Conservation (phyloP, 2,888 invertebrate genomes). For the Pristionchus arcanus region DNA sequence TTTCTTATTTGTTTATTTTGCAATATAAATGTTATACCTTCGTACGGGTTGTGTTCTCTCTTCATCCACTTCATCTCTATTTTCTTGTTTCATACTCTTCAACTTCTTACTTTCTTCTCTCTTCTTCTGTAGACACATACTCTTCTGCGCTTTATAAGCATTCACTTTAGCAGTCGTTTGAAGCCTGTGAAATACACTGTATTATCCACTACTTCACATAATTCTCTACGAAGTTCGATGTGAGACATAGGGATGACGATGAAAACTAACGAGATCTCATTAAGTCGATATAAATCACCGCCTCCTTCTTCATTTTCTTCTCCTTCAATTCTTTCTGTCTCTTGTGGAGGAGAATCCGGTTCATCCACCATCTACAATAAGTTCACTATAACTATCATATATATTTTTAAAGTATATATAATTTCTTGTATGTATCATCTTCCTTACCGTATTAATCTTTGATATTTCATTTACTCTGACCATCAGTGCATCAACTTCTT, state of each 20-base stretch:
- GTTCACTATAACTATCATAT: no score
- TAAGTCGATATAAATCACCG: background rate
- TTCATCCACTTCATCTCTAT: background rate
- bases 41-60: background rate
- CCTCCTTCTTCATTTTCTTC: slow-evolving; percentile 1
- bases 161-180: background rate
- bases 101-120: slow-evolving; percentile 28
- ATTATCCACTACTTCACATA: background rate
- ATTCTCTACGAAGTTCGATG: no score
- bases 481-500: background rate
- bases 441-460: slow-evolving; percentile 5
- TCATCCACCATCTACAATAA: background rate
- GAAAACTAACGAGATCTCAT: background rate
- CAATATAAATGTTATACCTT: background rate
- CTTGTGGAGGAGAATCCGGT: background rate
- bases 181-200: background rate
- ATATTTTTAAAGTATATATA: background rate
- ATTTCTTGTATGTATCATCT: no score
- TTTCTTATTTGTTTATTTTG: background rate
- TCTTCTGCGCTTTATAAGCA: background rate
- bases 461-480: background rate
- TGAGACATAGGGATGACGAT: no score
- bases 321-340: slow-evolving; percentile 1
- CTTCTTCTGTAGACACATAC: background rate
- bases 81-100: slow-evolving; percentile 8